phyloP scores from a whole-genome alignment of 2,113 vertebrate genomes.

The Plotosus lineatus region DNA sequence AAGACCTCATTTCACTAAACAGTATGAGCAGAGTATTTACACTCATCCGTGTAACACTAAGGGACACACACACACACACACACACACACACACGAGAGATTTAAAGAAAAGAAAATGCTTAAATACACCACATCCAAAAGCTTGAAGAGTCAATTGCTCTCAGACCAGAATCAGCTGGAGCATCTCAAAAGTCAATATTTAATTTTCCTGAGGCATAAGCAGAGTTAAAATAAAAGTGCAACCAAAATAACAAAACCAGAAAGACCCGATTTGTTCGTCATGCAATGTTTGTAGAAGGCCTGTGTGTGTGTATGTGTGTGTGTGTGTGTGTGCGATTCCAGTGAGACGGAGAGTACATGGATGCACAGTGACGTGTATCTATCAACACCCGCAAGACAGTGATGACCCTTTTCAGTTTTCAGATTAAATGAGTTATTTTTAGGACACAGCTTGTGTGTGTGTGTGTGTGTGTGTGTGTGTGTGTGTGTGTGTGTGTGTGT shows the following conservation, averaged over 20 bases:
- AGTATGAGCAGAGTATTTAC: conserved; percentile 40
- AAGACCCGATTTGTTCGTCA: neutral
- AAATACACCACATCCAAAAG: neutral
- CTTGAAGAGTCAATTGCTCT: neutral
- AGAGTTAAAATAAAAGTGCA: conserved; percentile 5
- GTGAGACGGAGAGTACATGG: neutral
- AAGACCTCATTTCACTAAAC: neutral
- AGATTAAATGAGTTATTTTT: neutral
- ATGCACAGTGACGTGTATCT: neutral
- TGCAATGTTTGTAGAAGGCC: neutral
- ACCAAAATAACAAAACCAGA: conserved; percentile 21
- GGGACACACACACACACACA: neutral
- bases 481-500: neutral
- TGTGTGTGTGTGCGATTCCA: neutral
- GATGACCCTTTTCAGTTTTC: neutral
- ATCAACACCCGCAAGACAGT: neutral
- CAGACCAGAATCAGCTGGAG: neutral
- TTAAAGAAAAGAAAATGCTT: neutral
- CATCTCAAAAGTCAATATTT: conserved; percentile 3
- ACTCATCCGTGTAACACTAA: conserved; percentile 10
- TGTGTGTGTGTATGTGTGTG: neutral
- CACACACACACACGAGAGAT: neutral
- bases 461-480: neutral
- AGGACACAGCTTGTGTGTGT: neutral
- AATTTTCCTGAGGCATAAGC: conserved; percentile 6